phyloP scores from a whole-genome alignment of 2,113 vertebrate species.

The Falcunculus frontatus region DNA sequence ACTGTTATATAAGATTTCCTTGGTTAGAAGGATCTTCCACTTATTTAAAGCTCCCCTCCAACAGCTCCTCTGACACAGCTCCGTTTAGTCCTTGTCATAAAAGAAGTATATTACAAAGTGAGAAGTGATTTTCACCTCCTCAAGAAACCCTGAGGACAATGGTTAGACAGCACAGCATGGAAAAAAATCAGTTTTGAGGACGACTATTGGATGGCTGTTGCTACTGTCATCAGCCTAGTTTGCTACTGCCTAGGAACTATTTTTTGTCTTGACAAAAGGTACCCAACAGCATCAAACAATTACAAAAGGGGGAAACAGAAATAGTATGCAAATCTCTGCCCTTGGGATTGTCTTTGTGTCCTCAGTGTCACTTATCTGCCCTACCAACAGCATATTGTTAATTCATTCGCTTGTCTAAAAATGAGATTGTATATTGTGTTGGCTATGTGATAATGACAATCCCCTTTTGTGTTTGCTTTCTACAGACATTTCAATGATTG shows the following conservation, averaged over 20 bases:
- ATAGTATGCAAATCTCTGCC: not conserved
- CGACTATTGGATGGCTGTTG: not conserved
- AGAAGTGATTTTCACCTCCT: conserved; percentile 19
- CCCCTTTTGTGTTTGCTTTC: not conserved
- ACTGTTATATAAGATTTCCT: not conserved
- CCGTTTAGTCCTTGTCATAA: not conserved
- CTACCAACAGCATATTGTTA: conserved; percentile 7
- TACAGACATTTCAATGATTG: conserved; percentile 1
- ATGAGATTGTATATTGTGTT: not conserved
- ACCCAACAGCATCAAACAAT: not conserved
- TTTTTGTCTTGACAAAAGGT: not conserved
- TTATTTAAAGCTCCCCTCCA: not conserved
- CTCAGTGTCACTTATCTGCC: not conserved
- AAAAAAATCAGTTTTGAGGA: conserved; percentile 29
- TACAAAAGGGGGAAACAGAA: not conserved
- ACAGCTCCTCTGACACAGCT: not conserved
- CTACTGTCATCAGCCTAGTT: not conserved
- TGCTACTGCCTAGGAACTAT: conserved; percentile 24
- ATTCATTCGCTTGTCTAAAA: conserved; percentile 26
- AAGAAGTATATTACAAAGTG: not conserved
- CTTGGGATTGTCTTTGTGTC: not conserved
- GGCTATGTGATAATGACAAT: not conserved
- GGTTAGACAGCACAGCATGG: not conserved
- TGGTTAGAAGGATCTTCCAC: not conserved
- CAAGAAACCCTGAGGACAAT: conserved; percentile 1